Percentiles rank a stretch among this genome's conserved stretches.
Conservation (phyloP, 1,140 invertebrate genomes). For the Drosophila bipectinata region DNA sequence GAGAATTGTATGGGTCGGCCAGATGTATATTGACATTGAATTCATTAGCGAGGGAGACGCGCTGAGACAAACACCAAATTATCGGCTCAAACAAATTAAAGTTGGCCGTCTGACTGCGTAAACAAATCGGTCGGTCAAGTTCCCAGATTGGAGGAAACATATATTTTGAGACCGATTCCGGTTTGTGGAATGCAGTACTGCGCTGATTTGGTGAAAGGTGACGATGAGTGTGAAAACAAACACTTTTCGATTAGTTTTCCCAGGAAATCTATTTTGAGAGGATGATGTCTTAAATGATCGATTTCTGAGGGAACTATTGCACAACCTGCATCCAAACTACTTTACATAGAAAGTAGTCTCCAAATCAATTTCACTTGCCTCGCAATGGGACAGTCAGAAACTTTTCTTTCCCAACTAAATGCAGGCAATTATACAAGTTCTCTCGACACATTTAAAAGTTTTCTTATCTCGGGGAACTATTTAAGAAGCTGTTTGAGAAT, state of each 20-base stretch:
- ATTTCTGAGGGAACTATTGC: neutral
- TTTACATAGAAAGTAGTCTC: neutral
- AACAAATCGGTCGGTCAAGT: slow-evolving; percentile 51
- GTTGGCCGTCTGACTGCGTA: slow-evolving; percentile 35
- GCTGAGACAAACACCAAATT: slow-evolving; percentile 53
- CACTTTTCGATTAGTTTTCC: no score
- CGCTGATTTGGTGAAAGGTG: slow-evolving; percentile 13
- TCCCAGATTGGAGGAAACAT: slow-evolving; percentile 34
- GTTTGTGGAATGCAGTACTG: slow-evolving; percentile 8
- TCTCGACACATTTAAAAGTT: slow-evolving; percentile 23
- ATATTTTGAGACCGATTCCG: slow-evolving; percentile 31
- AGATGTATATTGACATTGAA: slow-evolving; percentile 29
- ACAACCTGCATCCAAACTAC: neutral
- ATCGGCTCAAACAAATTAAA: slow-evolving; percentile 70
- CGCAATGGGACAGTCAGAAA: neutral
- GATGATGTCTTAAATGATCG: no score
- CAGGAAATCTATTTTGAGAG: no score
- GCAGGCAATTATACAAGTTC: slow-evolving; percentile 21
- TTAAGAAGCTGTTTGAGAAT: slow-evolving; percentile 22
- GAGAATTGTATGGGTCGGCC: neutral
- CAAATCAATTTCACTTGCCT: neutral
- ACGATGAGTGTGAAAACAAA: neutral
- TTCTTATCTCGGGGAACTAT: slow-evolving; percentile 54
- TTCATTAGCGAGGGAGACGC: slow-evolving; percentile 54
- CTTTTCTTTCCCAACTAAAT: slow-evolving; percentile 8